A percentile compares a stretch with the other conserved stretches of the same genome.
Conservation (phyloP, 2,888 invertebrate genomes). For the Thymelicus lineola region DNA sequence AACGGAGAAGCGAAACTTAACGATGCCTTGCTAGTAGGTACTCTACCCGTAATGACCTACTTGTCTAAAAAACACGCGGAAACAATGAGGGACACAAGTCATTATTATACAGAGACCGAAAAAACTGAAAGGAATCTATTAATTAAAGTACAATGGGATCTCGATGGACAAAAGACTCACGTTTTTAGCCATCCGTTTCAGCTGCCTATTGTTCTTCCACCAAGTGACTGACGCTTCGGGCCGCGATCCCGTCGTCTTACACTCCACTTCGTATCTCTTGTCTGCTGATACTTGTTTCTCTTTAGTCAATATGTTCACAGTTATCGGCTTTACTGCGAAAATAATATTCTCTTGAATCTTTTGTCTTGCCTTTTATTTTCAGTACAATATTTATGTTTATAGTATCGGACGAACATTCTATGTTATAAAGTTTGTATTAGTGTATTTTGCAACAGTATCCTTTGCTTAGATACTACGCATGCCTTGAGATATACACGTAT, state of each 20-base stretch:
- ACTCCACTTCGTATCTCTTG: conserved; percentile 94
- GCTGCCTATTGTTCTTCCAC: conserved; percentile 94
- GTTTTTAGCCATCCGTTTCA: conserved; percentile 92
- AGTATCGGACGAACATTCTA: no score
- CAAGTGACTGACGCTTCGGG: conserved; percentile 94
- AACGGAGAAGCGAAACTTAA: conserved; percentile 38
- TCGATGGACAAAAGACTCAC: conserved; percentile 81
- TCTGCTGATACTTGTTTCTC: conserved; percentile 94
- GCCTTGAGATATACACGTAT: no score
- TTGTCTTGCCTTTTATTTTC: not conserved
- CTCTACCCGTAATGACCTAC: conserved; percentile 35
- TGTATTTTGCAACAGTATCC: no score
- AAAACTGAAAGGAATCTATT: conserved; percentile 69
- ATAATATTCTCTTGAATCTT: not conserved
- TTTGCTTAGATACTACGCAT: no score
- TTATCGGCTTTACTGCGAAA: conserved; percentile 93
- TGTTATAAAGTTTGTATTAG: no score
- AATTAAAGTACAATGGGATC: conserved; percentile 66
- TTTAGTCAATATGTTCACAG: conserved; percentile 93
- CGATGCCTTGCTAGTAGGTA: conserved; percentile 37
- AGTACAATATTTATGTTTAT: not conserved
- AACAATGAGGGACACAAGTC: conserved; percentile 49
- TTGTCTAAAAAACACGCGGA: conserved; percentile 38
- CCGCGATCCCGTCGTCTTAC: conserved; percentile 93
- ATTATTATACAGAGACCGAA: conserved; percentile 47